Evolutionary conservation across 1,140 invertebrate genomes (phyloP).

Genomic region (Gryllus bimaculatus): DNA sequence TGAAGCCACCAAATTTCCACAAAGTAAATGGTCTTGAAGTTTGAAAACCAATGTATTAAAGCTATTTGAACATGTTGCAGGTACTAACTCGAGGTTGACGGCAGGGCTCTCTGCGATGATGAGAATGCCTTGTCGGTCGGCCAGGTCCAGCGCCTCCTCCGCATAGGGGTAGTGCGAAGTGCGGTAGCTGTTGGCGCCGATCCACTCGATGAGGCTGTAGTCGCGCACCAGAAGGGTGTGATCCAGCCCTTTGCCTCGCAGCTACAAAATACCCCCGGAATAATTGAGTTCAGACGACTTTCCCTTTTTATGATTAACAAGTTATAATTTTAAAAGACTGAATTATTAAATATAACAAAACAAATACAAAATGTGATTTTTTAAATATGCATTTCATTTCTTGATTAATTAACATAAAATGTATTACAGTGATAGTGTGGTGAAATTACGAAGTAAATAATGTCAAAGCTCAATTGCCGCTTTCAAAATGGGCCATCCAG

Average conservation of each 20-base stretch:
- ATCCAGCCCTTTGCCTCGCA: constrained; percentile 51
- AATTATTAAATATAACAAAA: not conserved
- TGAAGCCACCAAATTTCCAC: too few relatives aligned
- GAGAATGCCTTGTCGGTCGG: constrained; percentile 52
- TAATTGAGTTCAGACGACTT: not conserved
- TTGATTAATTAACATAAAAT: not conserved
- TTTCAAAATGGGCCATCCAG: too few relatives aligned
- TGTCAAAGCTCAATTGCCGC: not conserved
- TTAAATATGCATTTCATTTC: too few relatives aligned
- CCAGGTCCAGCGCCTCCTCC: constrained; percentile 55
- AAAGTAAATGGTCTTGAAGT: too few relatives aligned
- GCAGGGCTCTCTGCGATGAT: constrained; percentile 59
- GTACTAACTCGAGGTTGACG: constrained; percentile 25
- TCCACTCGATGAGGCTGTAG: constrained; percentile 55
- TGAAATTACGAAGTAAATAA: not conserved
- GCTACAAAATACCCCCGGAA: constrained; percentile 29
- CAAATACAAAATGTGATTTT: too few relatives aligned
- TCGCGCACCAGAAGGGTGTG: constrained; percentile 47
- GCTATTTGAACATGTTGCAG: not conserved
- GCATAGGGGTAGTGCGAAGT: constrained; percentile 67
- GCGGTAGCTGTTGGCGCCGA: constrained; percentile 53
- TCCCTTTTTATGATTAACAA: not conserved
- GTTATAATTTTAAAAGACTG: not conserved
- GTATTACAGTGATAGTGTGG: not conserved
- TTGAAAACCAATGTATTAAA: too few relatives aligned